Evolutionary conservation across 2,888 invertebrate genomes (phyloP).

Genomic region (Hypomecis atomaria): DNA sequence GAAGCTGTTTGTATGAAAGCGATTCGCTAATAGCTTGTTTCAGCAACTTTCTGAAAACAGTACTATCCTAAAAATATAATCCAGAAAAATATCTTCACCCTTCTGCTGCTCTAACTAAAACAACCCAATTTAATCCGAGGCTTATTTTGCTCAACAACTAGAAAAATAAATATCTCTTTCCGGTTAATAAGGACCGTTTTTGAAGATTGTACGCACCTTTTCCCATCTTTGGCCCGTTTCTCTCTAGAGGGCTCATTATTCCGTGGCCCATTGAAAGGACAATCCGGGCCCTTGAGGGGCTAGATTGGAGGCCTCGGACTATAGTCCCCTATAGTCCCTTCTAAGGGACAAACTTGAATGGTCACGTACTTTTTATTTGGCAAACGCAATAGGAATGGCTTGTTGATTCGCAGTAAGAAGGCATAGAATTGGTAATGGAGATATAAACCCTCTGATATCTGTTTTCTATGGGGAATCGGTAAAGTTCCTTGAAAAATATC

Average conservation of each 20-base stretch:
- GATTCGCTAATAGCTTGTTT: too few species aligned
- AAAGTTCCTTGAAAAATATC: constrained; percentile 7
- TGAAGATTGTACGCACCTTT: constrained; percentile 49
- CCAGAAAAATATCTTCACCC: neutral
- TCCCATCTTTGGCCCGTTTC: constrained; percentile 44
- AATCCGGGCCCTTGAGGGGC: constrained; percentile 42
- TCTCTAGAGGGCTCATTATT: constrained; percentile 52
- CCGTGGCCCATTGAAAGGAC: constrained; percentile 47
- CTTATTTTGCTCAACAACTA: constrained; percentile 44
- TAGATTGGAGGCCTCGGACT: constrained; percentile 48
- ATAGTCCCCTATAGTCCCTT: constrained; percentile 22
- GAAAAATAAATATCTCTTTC: constrained; percentile 49
- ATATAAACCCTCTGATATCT: constrained; percentile 32
- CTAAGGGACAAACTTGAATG: constrained; percentile 48
- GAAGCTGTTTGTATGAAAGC: too few species aligned
- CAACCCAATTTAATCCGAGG: constrained; percentile 10
- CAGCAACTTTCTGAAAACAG: too few species aligned
- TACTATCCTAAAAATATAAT: neutral
- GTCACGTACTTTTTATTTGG: constrained; percentile 53
- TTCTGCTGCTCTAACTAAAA: neutral
- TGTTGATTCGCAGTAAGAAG: constrained; percentile 37
- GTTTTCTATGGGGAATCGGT: constrained; percentile 24
- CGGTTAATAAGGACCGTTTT: constrained; percentile 49
- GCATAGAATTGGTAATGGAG: constrained; percentile 38
- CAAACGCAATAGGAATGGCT: constrained; percentile 49